Evolutionary conservation across 92 coral and sea anemone species (phyloP).

Genomic region (Zoanthus sociatus): DNA sequence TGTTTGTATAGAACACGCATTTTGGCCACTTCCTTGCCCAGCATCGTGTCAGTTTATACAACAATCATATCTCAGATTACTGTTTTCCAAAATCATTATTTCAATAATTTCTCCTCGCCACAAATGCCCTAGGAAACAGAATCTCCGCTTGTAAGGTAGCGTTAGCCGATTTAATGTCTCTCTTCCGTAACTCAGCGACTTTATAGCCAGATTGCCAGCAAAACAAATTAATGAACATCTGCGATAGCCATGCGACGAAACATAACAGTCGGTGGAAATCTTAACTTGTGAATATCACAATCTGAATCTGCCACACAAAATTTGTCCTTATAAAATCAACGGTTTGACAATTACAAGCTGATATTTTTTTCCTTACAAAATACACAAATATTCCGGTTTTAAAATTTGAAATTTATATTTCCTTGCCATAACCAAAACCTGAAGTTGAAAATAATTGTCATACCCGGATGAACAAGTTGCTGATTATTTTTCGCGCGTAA

Average conservation of each 20-base stretch:
- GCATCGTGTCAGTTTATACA: slow-evolving; percentile 2
- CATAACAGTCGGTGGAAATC: slow-evolving; percentile 22
- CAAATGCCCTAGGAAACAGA: slow-evolving; percentile 9
- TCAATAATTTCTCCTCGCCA: neutral
- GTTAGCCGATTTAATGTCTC: slow-evolving; percentile 20
- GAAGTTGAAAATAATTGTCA: slow-evolving; percentile 14
- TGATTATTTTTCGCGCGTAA: slow-evolving; percentile 41
- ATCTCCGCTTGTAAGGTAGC: slow-evolving; percentile 17
- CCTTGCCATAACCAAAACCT: slow-evolving; percentile 26
- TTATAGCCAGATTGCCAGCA: slow-evolving; percentile 38
- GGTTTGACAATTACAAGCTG: neutral
- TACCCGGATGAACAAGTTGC: slow-evolving; percentile 44
- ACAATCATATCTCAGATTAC: neutral
- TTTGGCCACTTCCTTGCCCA: slow-evolving; percentile 40
- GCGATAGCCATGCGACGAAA: slow-evolving; percentile 43
- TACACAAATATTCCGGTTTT: neutral
- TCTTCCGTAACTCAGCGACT: slow-evolving; percentile 43
- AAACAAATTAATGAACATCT: slow-evolving; percentile 48
- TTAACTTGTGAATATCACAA: slow-evolving; percentile 19
- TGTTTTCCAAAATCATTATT: neutral
- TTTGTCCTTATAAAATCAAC: neutral
- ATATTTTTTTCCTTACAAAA: neutral
- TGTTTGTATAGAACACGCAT: slow-evolving; percentile 39
- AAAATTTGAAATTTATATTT: slow-evolving; percentile 4
- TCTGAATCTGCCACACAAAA: neutral